These are phyloP conservation scores for Mionectes olivaceus DNA, from an alignment of 2,797 vertebrate species.

Conservation along the genomic window DNA sequence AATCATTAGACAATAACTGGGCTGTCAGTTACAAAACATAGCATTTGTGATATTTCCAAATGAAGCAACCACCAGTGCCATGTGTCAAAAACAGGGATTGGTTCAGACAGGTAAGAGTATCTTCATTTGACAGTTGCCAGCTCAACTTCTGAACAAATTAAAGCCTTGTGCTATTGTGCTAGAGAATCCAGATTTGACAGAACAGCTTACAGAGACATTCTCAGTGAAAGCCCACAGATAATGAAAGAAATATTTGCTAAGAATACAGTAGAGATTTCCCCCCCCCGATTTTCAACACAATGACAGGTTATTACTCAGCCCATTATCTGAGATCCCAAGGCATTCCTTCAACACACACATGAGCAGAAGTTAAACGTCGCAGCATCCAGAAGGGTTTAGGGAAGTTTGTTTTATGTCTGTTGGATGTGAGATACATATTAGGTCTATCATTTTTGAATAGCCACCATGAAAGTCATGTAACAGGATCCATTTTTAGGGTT, in stretches of 20 bases:
- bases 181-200: neutral
- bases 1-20: conserved; percentile 65
- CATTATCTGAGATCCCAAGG: neutral
- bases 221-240: conserved; percentile 11
- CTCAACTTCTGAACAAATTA: conserved; percentile 46
- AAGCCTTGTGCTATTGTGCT: conserved; percentile 16
- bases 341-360: neutral
- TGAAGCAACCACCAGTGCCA: neutral
- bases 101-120: conserved; percentile 71
- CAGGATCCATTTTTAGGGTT: neutral
- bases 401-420: neutral
- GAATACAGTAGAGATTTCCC: conserved; percentile 12
- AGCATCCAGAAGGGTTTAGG: neutral
- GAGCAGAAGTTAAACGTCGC: neutral
- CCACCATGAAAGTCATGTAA: neutral
- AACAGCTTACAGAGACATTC: conserved; percentile 44
- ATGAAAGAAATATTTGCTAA: conserved; percentile 16
- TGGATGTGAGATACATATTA: neutral
- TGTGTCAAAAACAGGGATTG: conserved; percentile 35
- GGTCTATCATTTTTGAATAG: neutral
- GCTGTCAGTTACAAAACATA: conserved; percentile 56
- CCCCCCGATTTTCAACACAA: neutral
- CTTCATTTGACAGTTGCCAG: conserved; percentile 43
- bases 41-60: conserved; percentile 51
- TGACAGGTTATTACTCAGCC: neutral